Base-by-base conservation (phyloP, 2,888 invertebrate species). In the Peribatodes rhomboidaria region DNA sequence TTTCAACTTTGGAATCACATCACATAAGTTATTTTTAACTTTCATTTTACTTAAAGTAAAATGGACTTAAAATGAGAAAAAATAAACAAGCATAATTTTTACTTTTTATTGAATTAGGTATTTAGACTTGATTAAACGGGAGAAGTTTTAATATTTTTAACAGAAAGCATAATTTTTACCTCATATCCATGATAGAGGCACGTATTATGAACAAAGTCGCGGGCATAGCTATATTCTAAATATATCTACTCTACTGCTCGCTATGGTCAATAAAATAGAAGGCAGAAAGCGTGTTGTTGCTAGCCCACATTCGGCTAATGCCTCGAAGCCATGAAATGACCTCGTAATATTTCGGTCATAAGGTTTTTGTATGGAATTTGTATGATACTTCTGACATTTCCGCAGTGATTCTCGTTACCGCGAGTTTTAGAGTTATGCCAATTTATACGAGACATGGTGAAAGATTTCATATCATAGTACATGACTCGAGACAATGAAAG, bases 231-330 rank as follows among this genome's bases (percentile, higher is more conserved):
- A 53, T 22, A 27, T 27, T 52, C 52, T 7, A 55, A 47, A 27
- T 16, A 14, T 18, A 49, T 18, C 35, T 18, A 20, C n/a, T 55
- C 49, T 49, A 55, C 42, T 47, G 22, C 46, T 58, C 58, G 68
- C 62, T 65, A 67, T 67, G 70, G 61, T 65, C 67, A 70, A 63
- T 70, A 69, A 62, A 67, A 69, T 62, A 61, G 61, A 47, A 63
- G 60, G 50, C 70, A 72, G 71, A 73, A 68, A 73, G 71, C 71
- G 71, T 66, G 61, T 65, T 67, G 65, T 65, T 61, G 65, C 52
- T 67, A 68, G 65, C 68, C 72, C 67, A 70, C 72, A 72, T 72
- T 59, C 61, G 41, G 33, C 59, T 68, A 69, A 69, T 69, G 71
- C 68, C 68, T 56, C 61, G 59, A 33, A 61, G 62, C 60, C 69